Base-by-base conservation (phyloP, 2,113 vertebrate species). In the Lasiurus cinereus region DNA sequence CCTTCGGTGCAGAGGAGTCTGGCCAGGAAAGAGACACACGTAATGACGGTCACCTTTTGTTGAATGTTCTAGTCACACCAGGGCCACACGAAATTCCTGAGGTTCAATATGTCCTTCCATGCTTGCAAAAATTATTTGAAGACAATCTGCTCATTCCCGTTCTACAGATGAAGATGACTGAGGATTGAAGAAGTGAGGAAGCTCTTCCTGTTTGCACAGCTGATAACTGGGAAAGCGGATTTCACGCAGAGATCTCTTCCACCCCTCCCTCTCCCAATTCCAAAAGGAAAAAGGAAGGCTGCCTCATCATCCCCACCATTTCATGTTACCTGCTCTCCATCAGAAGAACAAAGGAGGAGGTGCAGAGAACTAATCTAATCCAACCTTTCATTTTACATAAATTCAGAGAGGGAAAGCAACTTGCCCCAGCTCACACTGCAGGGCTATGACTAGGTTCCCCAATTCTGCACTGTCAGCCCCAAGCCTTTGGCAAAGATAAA, bases 31-130 rank as follows among this genome's bases (percentile, higher is more conserved):
- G 50, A 66, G 46, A 90, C 31, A 2, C 19, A 2, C 2, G 4
- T 5, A 33, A 12, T 0, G 24, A 59, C 1, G 6, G 9, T 9
- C 0, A 0, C 46, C 18, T 0, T 5, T 10, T 5, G 4, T 14
- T 0, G 3, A 43, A 1, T 0, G 18, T 29, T 46, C 70, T 12
- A 1, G 36, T 8, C 0, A 1, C 1, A 8, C 43, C 31, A 6
- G 27, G 18, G 9, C 33, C 0, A 0, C 13, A n/a, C 39, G 29
- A 10, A 18, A 3, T 69, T 72, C 22, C 33, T 4, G 50, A 67
- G 43, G 19, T 8, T 22, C 15, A 6, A 0, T 18, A 0, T 19
- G 16, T 78, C 21, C 0, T 33, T 29, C 62, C 33, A 84, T 27
- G n/a, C 70, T 64, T 50, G 33, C 15, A 8, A 18, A 16, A 11